Percentiles rank a stretch among this genome's conserved stretches.
Evolutionary conservation across 1,140 invertebrate species (phyloP).

Genomic region (Orchesella cincta): DNA sequence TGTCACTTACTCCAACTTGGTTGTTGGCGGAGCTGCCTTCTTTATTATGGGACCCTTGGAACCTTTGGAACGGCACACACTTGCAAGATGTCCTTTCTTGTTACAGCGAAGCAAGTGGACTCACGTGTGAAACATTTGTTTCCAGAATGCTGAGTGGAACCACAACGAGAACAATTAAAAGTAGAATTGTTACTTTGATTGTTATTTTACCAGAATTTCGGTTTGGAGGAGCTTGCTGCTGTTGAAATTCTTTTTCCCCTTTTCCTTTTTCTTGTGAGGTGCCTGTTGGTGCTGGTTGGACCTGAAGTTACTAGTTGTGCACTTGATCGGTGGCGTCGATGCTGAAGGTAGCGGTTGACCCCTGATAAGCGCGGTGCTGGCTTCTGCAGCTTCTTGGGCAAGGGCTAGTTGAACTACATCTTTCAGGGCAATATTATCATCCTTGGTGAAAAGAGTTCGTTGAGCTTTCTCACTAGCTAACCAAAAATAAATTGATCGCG

Average conservation of each 20-base stretch:
- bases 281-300: too few species aligned
- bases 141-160: too few species aligned
- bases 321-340: background rate
- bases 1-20: too few species aligned
- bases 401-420: slow-evolving; percentile 10
- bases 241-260: background rate
- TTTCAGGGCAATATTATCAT: background rate
- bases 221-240: slow-evolving; percentile 24
- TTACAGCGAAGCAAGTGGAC: too few species aligned
- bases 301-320: too few species aligned
- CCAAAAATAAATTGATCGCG: slow-evolving; percentile 45
- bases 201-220: slow-evolving; percentile 13
- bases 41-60: background rate
- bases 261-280: too few species aligned
- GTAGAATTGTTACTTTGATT: slow-evolving; percentile 19
- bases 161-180: background rate
- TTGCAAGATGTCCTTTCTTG: too few species aligned
- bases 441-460: background rate
- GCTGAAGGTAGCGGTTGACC: background rate
- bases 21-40: background rate
- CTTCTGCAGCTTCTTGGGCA: slow-evolving; percentile 30
- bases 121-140: too few species aligned
- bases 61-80: too few species aligned
- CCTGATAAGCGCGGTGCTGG: slow-evolving; percentile 15
- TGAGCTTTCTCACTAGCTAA: slow-evolving; percentile 35